Evolutionary conservation across 2,113 vertebrate species (phyloP).

Genomic region (Eolophus roseicapilla): DNA sequence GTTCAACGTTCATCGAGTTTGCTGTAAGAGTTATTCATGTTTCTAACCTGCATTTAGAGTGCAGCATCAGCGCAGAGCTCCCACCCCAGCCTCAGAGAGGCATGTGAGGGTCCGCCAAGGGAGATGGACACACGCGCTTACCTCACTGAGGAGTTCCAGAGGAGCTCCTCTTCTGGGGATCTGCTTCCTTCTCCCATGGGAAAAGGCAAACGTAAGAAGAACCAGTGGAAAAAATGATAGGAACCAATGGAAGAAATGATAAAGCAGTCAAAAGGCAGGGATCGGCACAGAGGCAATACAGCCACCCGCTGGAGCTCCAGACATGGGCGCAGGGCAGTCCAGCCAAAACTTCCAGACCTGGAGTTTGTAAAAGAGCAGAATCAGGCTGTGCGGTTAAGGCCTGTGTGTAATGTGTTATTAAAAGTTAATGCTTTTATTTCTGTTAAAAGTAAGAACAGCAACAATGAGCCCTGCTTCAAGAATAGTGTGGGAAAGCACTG

Average conservation of each 20-base stretch:
- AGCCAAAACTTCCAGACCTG: background rate
- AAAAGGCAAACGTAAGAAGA: background rate
- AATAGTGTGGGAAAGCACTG: slow-evolving; percentile 40
- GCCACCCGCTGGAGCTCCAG: background rate
- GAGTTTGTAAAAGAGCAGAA: slow-evolving; percentile 18
- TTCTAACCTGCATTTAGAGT: background rate
- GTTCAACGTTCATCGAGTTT: background rate
- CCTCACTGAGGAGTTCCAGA: background rate
- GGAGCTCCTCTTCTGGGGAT: background rate
- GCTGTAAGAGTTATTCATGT: background rate
- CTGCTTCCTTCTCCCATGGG: background rate
- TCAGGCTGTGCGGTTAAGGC: background rate
- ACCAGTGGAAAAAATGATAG: background rate
- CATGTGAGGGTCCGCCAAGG: background rate
- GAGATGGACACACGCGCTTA: rapidly evolving
- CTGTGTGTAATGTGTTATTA: slow-evolving; percentile 4
- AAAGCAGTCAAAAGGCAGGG: background rate
- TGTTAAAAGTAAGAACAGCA: slow-evolving; percentile 26
- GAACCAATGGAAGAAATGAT: background rate
- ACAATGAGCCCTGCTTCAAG: background rate
- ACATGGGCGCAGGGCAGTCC: rapidly evolving
- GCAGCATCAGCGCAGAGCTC: background rate
- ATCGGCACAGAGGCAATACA: background rate
- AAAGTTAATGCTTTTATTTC: slow-evolving; percentile 52
- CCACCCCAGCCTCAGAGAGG: background rate